A percentile compares a stretch with the other conserved stretches of the same genome.
Evolutionary conservation across 2,888 invertebrate species (phyloP).

Genomic region (Branchellion lobata): DNA sequence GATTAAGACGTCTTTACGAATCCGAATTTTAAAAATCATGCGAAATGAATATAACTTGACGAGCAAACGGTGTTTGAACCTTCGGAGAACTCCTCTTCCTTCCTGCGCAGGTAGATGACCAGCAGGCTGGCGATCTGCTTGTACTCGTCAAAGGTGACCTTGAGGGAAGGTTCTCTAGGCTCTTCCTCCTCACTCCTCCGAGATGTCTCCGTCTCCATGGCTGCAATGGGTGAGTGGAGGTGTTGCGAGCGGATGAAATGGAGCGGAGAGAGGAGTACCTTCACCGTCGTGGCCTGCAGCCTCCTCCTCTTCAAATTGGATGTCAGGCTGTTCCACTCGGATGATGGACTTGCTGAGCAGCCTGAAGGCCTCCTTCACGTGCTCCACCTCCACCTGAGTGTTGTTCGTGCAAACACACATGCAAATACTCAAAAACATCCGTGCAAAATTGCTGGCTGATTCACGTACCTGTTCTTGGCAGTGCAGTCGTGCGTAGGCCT

Average conservation of each 20-base stretch:
- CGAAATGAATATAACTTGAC: not conserved
- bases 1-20: no score
- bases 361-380: slow-evolving; percentile 86
- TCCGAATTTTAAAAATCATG: no score
- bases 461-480: slow-evolving; percentile 80
- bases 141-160: slow-evolving; percentile 87
- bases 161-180: slow-evolving; percentile 55
- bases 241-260: no score
- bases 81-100: slow-evolving; percentile 68
- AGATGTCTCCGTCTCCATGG: not conserved
- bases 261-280: no score
- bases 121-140: slow-evolving; percentile 87
- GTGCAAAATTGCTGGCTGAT: no score
- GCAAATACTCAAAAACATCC: no score
- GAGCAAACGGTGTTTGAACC: slow-evolving; percentile 50
- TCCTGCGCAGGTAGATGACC: slow-evolving; percentile 81
- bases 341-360: slow-evolving; percentile 93
- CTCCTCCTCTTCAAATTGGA: slow-evolving; percentile 80
- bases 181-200: slow-evolving; percentile 2
- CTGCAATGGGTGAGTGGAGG: not conserved
- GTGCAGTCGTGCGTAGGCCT: slow-evolving; percentile 93
- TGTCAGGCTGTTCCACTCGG: slow-evolving; percentile 94
- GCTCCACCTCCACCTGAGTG: slow-evolving; percentile 71
- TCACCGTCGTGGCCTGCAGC: slow-evolving; percentile 20
- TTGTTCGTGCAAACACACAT: not conserved